Conservation (phyloP, 1,140 invertebrate species). For the Saccostrea glomerata region DNA sequence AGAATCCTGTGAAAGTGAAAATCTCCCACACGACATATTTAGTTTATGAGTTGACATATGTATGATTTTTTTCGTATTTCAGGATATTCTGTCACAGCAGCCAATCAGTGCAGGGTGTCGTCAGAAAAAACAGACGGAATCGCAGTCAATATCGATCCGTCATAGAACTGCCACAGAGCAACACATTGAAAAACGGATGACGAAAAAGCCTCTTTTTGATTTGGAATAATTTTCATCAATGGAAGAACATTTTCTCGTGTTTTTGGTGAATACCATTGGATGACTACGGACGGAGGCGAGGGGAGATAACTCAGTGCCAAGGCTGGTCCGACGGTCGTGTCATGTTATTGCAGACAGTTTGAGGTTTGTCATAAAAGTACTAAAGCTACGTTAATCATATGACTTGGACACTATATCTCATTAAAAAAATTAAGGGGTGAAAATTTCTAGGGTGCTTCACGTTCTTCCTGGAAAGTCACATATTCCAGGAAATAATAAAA, state of each 20-base stretch:
- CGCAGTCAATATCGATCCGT: not conserved
- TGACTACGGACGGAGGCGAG: not conserved
- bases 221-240: slow-evolving; percentile 60
- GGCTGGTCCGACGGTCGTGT: not conserved
- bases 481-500: too few species aligned
- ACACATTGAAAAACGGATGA: slow-evolving; percentile 42
- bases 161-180: not conserved
- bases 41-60: not conserved
- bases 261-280: slow-evolving; percentile 7
- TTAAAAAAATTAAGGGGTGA: not conserved
- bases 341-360: not conserved
- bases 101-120: not conserved
- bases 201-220: slow-evolving; percentile 54
- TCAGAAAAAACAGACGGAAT: not conserved
- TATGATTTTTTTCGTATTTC: not conserved
- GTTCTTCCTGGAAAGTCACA: too few species aligned
- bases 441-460: too few species aligned
- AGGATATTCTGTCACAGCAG: not conserved
- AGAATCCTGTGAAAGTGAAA: not conserved
- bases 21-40: not conserved
- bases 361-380: not conserved
- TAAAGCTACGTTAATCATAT: not conserved
- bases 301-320: not conserved
- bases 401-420: not conserved
- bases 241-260: slow-evolving; percentile 27